These are phyloP conservation scores for Carpatolechia fugitivella DNA, from an alignment of 2,888 invertebrate genomes.

Conservation along the genomic window DNA sequence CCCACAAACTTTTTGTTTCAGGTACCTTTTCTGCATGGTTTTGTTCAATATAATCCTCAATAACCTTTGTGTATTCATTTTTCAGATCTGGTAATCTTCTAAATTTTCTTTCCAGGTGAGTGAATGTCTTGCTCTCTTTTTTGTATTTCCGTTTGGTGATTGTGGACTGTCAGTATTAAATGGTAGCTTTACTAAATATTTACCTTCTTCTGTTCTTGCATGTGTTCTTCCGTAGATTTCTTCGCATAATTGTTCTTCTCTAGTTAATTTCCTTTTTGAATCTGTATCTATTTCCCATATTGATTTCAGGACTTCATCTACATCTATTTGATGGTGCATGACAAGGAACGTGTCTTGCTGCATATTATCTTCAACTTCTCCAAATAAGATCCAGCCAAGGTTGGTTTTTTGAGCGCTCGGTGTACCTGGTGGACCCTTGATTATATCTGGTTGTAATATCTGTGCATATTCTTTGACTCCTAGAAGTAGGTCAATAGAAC, in stretches of 20 bases:
- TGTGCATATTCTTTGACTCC: constrained; percentile 18
- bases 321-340: constrained; percentile 8
- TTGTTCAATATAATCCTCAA: not conserved
- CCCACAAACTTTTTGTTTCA: too few species aligned
- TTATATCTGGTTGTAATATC: constrained; percentile 20
- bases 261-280: constrained; percentile 19
- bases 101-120: not conserved
- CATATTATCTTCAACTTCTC: constrained; percentile 13
- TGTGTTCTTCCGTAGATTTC: not conserved
- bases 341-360: constrained; percentile 2
- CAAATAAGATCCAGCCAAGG: constrained; percentile 27
- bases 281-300: constrained; percentile 30
- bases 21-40: not conserved
- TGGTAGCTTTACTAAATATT: not conserved
- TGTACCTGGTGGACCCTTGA: constrained; percentile 26
- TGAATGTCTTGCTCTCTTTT: not conserved
- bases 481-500: constrained; percentile 18
- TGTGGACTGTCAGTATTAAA: not conserved
- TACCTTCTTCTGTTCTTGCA: not conserved
- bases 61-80: not conserved
- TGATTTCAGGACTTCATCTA: not conserved
- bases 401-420: constrained; percentile 26
- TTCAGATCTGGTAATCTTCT: not conserved
- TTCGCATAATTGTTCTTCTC: constrained; percentile 25
- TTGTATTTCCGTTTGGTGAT: not conserved